phyloP scores from a whole-genome alignment of 2,113 vertebrate species.

The Sarotherodon lohbergeri region DNA sequence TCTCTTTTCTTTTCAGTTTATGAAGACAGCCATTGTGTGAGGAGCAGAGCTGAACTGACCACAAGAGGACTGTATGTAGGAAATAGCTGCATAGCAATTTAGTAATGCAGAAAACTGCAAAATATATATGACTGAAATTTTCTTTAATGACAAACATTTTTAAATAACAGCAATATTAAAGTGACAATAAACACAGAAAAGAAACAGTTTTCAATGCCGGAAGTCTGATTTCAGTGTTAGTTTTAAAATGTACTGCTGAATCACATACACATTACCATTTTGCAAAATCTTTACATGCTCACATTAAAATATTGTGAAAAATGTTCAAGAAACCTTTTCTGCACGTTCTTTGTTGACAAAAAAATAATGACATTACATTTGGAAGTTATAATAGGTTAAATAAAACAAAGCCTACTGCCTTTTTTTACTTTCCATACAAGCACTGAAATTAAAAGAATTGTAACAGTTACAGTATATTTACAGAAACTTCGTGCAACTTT shows the following conservation, averaged over 20 bases:
- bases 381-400: neutral
- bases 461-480: neutral
- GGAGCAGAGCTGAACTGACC: neutral
- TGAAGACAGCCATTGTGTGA: conserved; percentile 54
- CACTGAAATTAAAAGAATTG: neutral
- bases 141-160: neutral
- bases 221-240: neutral
- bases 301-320: neutral
- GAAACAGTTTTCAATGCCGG: neutral
- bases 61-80: neutral
- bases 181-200: neutral
- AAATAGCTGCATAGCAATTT: neutral
- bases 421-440: neutral
- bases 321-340: neutral
- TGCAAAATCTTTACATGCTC: neutral
- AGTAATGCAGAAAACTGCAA: neutral
- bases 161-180: neutral
- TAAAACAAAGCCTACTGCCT: neutral
- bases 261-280: neutral
- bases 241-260: neutral
- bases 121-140: neutral
- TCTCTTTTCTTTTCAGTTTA: conserved; percentile 41
- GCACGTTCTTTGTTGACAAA: neutral
- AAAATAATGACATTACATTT: rapidly evolving
- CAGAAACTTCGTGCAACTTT: rapidly evolving